Conservation (phyloP, 2,797 vertebrate species). For the Otus scops region DNA sequence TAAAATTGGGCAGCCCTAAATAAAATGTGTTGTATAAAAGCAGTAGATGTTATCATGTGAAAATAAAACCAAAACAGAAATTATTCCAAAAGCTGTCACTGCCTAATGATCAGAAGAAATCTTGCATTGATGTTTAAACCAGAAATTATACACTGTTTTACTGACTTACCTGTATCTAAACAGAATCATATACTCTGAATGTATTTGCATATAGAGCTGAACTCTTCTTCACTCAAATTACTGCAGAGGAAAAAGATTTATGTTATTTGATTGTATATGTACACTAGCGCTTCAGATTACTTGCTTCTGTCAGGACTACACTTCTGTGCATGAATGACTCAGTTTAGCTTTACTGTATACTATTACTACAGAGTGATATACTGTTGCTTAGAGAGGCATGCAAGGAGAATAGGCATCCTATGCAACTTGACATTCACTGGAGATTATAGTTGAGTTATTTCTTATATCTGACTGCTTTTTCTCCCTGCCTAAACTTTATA, state of each 20-base stretch:
- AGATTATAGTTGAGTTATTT: neutral
- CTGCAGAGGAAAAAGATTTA: neutral
- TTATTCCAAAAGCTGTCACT: slow-evolving; percentile 33
- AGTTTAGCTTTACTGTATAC: neutral
- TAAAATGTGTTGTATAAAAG: slow-evolving; percentile 58
- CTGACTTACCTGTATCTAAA: neutral
- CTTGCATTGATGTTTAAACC: slow-evolving; percentile 41
- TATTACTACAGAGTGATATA: neutral
- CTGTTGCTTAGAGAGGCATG: neutral
- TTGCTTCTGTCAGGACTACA: neutral
- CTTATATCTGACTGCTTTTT: neutral
- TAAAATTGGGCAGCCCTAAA: slow-evolving; percentile 55
- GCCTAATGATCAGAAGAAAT: slow-evolving; percentile 44
- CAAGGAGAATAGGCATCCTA: neutral
- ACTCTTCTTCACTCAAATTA: neutral
- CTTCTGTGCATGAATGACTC: neutral
- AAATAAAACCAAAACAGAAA: slow-evolving; percentile 1
- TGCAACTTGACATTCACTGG: neutral
- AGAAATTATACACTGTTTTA: slow-evolving; percentile 46
- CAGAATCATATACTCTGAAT: neutral
- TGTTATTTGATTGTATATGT: neutral
- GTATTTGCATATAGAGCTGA: neutral
- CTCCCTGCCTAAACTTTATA: neutral
- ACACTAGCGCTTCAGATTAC: neutral
- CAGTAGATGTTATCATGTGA: neutral